Evolutionary conservation across 30 jellyfish, hydroid and myxozoan genomes (phyloP), one percentile per base, ranked within the genome.

Genomic region (Aurelia sp.): DNA sequence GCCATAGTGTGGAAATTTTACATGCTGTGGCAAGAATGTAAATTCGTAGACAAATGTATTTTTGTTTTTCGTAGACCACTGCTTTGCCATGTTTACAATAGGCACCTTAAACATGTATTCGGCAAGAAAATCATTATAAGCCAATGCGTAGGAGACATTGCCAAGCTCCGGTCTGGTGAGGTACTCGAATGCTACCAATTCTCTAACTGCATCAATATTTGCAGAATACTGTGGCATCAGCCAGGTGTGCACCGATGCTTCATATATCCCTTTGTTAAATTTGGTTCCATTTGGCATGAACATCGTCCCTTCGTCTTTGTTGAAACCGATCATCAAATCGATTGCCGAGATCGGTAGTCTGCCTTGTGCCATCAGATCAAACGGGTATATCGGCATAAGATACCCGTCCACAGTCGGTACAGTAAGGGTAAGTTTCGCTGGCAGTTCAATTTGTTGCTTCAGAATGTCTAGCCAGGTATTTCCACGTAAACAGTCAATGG

Each of bases 261-360:
- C 65, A 19, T 75, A 75, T 6, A 17, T 4, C 3, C 47, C 18
- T 63, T 75, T 75, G 44, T 40, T 41, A 76, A 76, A 75, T 16
- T 55, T 63, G 11, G 66, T 6, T 10, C 50, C 81, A 7, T 4
- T 11, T 11, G 86, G 86, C 76, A 58, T 13, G 17, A 75, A 81
- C 85, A 81, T 17, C 2, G 91, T 52, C 13, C 91, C 91, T 66
- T 81, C 91, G 62, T 81, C 91, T 9, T 37, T 68, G 53, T 68
- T 81, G 76, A 68, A 81, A 8, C 91, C 91, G 16, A 81, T 68
- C 84, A 81, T 50, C 20, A 81, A 57, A n/a, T 81, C 91, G 19
- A 52, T 52, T 6, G 33, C 53, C 16, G 78, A 11, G 3, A 70
- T 50, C 20, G 78, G 85, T 30, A 81, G 66, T 9, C 47, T 68